These are phyloP conservation scores for Idaea biselata DNA, from an alignment of 2,888 invertebrate genomes.

Conservation along the genomic window DNA sequence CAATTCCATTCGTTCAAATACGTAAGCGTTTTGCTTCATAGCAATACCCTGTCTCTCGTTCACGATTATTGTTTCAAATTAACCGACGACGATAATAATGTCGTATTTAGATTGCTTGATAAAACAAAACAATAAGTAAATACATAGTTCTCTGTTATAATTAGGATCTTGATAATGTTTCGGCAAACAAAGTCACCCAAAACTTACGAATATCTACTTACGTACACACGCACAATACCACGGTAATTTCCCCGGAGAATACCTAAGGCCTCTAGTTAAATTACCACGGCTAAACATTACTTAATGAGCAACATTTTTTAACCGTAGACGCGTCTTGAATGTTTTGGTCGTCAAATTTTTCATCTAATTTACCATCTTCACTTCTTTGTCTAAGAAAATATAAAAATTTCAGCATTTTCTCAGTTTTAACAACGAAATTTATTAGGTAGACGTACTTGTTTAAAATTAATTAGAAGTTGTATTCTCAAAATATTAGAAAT, in stretches of 20 bases:
- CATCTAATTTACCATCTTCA: conserved; percentile 31
- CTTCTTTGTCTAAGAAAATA: not conserved
- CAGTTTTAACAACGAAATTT: conserved; percentile 5
- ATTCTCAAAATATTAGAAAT: not conserved
- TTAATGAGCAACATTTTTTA: conserved; percentile 69
- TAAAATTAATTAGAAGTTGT: not conserved
- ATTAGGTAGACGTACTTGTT: not conserved
- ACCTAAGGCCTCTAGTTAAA: conserved; percentile 63
- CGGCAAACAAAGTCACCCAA: conserved; percentile 44
- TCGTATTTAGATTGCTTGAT: conserved; percentile 24
- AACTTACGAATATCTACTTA: conserved; percentile 53
- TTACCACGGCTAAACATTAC: conserved; percentile 71
- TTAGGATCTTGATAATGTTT: conserved; percentile 43
- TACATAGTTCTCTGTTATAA: conserved; percentile 30
- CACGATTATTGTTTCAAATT: conserved; percentile 40
- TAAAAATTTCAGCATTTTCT: not conserved
- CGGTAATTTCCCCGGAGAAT: conserved; percentile 67
- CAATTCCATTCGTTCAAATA: conserved; percentile 59
- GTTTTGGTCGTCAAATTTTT: conserved; percentile 51
- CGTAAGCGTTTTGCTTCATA: conserved; percentile 56
- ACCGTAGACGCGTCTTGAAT: conserved; percentile 51
- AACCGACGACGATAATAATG: conserved; percentile 20
- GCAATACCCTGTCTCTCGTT: conserved; percentile 22
- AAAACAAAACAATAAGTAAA: conserved; percentile 29
- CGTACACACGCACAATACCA: conserved; percentile 53